phyloP scores from a whole-genome alignment of 2,888 invertebrate genomes.

The Scotopteryx bipunctaria region DNA sequence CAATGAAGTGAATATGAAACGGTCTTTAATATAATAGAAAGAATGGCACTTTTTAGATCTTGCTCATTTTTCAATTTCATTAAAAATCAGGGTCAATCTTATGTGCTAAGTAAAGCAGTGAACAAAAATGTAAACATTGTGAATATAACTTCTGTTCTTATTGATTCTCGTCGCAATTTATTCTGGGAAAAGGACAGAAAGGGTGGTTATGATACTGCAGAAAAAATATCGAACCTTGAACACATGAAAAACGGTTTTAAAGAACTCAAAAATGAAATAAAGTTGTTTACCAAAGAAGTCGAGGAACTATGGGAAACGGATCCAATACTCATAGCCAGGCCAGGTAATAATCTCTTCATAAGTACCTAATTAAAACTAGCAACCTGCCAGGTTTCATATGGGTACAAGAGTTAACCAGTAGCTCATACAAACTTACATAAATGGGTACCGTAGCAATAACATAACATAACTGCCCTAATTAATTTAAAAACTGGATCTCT shows the following conservation, averaged over 20 bases:
- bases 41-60: slow-evolving; percentile 46
- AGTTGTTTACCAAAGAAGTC: slow-evolving; percentile 86
- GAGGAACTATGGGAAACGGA: slow-evolving; percentile 86
- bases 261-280: slow-evolving; percentile 86
- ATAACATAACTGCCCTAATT: too few species aligned
- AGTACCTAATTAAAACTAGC: too few species aligned
- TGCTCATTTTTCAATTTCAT: slow-evolving; percentile 39
- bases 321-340: slow-evolving; percentile 80
- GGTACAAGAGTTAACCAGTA: too few species aligned
- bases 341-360: slow-evolving; percentile 80
- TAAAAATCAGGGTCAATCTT: slow-evolving; percentile 45
- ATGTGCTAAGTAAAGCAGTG: slow-evolving; percentile 46
- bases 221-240: slow-evolving; percentile 73
- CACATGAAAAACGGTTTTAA: slow-evolving; percentile 85
- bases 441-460: too few species aligned
- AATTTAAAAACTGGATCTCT: too few species aligned
- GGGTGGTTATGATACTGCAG: slow-evolving; percentile 81
- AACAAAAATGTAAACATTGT: slow-evolving; percentile 40
- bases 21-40: background rate
- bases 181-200: slow-evolving; percentile 85
- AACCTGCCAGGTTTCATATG: too few species aligned
- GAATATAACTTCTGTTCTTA: slow-evolving; percentile 38
- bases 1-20: slow-evolving; percentile 6
- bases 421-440: too few species aligned
- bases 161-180: slow-evolving; percentile 53